Evolutionary conservation across 1,140 invertebrate genomes (phyloP), one percentile per base, ranked within the genome.

Genomic region (Helicoverpa zea): DNA sequence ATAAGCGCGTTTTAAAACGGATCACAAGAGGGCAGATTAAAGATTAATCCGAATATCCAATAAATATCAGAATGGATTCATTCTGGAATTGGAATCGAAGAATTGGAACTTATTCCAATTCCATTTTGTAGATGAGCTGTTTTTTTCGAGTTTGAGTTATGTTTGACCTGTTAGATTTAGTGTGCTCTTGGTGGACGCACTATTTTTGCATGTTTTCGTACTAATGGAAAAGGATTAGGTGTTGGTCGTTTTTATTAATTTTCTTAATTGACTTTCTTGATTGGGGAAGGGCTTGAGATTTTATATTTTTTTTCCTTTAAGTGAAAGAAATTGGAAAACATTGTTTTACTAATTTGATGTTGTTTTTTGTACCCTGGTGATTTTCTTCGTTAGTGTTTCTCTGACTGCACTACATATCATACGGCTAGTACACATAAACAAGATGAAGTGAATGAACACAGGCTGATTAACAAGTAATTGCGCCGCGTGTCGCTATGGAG

Each of bases 31-130:
- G 87, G 81, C 80, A 86, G 92, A 94, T 94, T 92, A 93, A 94
- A 94, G 92, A 94, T 94, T 94, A 94, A 94, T 94, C 90, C 85
- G 86, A 87, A 86, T 88, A 88, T 89, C 90, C 92, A 94, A 94
- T 94, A 94, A 94, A 94, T 94, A 94, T 92, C 81, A 86, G 90
- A 92, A 91, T 87, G 91, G 88, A 92, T 91, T 88, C 86, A 85
- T 85, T 90, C 82, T 79, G 88, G 90, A 93, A 94, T 94, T 94
- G 93, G 88, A 92, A 92, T 89, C 86, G 90, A 94, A 94, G 92
- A 92, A 94, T 92, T 91, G 87, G 87, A 90, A 94, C 91, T 94
- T 93, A 90, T 92, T 93, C 82, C 79, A 87, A 77, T 84, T 89
- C 92, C 91, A 94, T 93, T 92, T 91, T 84, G 88, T 87, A 90